Evolutionary conservation across 92 coral and sea anemone species (phyloP).

Genomic region (Bergia puertoricense): DNA sequence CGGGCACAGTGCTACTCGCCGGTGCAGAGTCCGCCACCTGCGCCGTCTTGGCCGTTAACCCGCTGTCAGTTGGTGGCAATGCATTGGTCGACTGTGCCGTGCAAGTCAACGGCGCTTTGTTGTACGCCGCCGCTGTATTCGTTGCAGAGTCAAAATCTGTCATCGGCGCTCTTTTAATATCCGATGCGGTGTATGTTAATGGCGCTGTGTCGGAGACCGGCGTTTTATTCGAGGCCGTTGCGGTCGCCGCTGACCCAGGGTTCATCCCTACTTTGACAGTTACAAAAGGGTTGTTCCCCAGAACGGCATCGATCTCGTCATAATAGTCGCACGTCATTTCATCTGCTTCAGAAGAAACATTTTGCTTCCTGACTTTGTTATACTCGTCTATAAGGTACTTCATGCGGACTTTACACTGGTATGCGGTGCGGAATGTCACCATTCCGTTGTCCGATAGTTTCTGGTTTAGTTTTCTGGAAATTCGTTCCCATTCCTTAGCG

Average conservation of each 20-base stretch:
- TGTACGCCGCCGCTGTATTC: background rate
- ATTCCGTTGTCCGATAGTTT: constrained; percentile 57
- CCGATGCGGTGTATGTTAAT: background rate
- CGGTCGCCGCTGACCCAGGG: constrained; percentile 4
- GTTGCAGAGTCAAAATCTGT: background rate
- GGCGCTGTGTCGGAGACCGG: background rate
- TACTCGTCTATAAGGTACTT: constrained; percentile 58
- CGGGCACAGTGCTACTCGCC: constrained; percentile 38
- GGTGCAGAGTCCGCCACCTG: constrained; percentile 1
- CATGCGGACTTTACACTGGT: constrained; percentile 66
- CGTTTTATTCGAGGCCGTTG: background rate
- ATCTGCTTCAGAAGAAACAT: constrained; percentile 42
- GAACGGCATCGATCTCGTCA: constrained; percentile 53
- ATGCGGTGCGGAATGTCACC: constrained; percentile 58
- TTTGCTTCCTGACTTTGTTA: constrained; percentile 45
- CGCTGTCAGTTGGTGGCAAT: background rate
- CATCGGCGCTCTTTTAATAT: background rate
- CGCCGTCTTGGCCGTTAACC: background rate
- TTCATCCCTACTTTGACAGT: constrained; percentile 10
- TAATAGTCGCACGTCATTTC: constrained; percentile 58
- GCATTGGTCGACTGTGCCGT: constrained; percentile 15
- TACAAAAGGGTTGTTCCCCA: constrained; percentile 39
- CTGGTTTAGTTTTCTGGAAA: constrained; percentile 55
- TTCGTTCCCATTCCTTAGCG: constrained; percentile 58
- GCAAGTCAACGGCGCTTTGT: background rate